phyloP scores from a whole-genome alignment of 2,888 invertebrate species.

The Diploptera punctata region DNA sequence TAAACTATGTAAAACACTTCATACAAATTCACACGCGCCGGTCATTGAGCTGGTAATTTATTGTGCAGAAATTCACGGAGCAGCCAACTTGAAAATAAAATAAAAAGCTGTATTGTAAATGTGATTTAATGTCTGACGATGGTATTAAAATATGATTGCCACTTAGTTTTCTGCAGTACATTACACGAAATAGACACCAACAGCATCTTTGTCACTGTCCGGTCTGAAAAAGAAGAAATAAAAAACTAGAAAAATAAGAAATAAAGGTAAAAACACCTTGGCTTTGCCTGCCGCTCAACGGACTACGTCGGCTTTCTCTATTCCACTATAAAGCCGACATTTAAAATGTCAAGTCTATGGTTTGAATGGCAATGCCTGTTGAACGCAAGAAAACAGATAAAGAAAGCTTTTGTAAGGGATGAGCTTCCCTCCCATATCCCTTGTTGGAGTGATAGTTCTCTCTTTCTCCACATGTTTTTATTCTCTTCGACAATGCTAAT shows the following conservation, averaged over 20 bases:
- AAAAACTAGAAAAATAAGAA: constrained; percentile 24
- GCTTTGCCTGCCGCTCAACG: constrained; percentile 27
- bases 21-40: no score
- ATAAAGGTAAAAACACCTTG: constrained; percentile 28
- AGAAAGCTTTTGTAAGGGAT: constrained; percentile 37
- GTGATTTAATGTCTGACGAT: no score
- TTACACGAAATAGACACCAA: background rate
- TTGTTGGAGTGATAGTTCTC: constrained; percentile 6
- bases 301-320: background rate
- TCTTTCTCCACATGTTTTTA: background rate
- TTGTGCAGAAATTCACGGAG: no score
- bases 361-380: constrained; percentile 28
- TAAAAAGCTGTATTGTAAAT: no score
- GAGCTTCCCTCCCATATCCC: constrained; percentile 29
- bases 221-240: background rate
- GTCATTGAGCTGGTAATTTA: no score
- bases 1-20: no score
- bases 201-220: constrained; percentile 12
- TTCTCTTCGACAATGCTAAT: constrained; percentile 31
- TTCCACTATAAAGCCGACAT: constrained; percentile 13
- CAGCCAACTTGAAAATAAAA: no score
- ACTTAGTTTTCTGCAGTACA: constrained; percentile 9
- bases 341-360: constrained; percentile 26
- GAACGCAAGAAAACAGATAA: constrained; percentile 23
- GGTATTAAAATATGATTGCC: no score